phyloP scores from a whole-genome alignment of 2,888 invertebrate genomes.

The Sericinus montela region DNA sequence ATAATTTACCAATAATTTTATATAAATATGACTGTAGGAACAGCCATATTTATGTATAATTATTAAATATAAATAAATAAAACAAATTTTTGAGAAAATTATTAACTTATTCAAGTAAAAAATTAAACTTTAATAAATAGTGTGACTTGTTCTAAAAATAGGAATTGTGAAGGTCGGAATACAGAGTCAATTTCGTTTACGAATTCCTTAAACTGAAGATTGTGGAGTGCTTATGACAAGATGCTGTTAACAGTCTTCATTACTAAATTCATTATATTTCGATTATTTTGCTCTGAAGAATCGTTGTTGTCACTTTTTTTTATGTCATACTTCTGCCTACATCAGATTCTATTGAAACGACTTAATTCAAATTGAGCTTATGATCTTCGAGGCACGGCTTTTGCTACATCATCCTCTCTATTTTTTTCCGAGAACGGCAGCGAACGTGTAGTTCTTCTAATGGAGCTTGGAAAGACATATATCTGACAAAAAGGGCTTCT shows the following conservation, averaged over 20 bases:
- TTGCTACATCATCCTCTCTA: background rate
- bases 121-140: too few relatives aligned
- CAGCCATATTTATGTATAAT: too few relatives aligned
- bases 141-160: too few relatives aligned
- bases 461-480: background rate
- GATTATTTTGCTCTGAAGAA: background rate
- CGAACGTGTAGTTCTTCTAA: background rate
- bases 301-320: too few relatives aligned
- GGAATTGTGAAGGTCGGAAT: background rate
- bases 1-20: too few relatives aligned
- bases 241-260: background rate
- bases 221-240: background rate
- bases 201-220: background rate
- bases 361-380: background rate
- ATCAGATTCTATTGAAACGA: background rate
- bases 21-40: too few relatives aligned
- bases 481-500: background rate
- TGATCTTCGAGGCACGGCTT: background rate
- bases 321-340: too few relatives aligned
- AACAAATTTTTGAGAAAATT: too few relatives aligned
- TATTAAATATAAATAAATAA: too few relatives aligned
- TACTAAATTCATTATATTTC: background rate
- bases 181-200: background rate
- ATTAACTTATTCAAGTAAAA: too few relatives aligned
- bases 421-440: background rate